Evolutionary conservation across 2,113 vertebrate species (phyloP), one percentile per base, ranked within the genome.

Genomic region (Delphinus delphis): DNA sequence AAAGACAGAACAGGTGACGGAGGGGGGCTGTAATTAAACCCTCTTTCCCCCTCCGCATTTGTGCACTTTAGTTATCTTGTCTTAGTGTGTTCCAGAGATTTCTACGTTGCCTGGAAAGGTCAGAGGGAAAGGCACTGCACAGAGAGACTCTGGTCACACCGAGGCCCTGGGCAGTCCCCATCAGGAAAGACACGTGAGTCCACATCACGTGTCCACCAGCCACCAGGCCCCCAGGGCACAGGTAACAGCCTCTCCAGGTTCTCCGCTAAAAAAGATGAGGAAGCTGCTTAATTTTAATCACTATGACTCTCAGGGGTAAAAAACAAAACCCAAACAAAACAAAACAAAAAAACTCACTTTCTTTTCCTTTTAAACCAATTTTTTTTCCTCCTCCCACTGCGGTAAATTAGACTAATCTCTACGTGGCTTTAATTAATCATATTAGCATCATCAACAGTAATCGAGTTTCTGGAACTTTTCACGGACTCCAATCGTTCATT

Each of bases 221-320:
- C 0, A 0, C 58, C 12, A 67, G 36, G 23, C 11, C 67, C 50
- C 33, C 4, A 31, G 38, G 62, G 31, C 53, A 44, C 13, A 88
- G 89, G 38, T 20, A 77, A 77, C 1, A 85, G 70, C 20, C 38
- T 73, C 23, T 74, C 36, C 8, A 25, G 31, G 47, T 62, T 62
- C 50, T 74, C 67, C 15, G 85, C 41, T 31, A 50, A 67, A 95
- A 77, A 77, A 71, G 60, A 88, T 8, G 20, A 80, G 31, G 44
- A 90, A 90, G 44, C 26, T 81, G 62, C 31, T 77, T 81, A 55
- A 81, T 94, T 95, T 96, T 63, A 87, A 88, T 96, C 92, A 93
- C 50, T 25, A 15, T 47, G 76, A 92, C 73, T 58, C n/a, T 80
- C 17, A 74, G 1, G 31, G 38, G 31, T n/a, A 67, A 82, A 82